A percentile compares a stretch with the other conserved stretches of the same genome.
phyloP scores from a whole-genome alignment of 2,113 vertebrate genomes.

The Chaetodon auriga region DNA sequence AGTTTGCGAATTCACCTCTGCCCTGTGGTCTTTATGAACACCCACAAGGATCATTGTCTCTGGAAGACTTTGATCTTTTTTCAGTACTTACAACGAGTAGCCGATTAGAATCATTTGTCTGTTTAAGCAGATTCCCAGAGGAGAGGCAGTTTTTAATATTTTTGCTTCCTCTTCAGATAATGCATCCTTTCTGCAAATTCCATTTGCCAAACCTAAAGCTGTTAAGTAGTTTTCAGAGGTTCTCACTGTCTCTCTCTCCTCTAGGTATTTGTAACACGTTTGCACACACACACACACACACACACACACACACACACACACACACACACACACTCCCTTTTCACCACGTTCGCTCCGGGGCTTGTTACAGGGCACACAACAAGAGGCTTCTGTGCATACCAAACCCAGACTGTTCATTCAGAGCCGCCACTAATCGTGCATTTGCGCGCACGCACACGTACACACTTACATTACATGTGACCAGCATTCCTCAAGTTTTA shows the following conservation, averaged over 20 bases:
- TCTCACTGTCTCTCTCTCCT: constrained; percentile 29
- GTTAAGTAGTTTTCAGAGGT: constrained; percentile 30
- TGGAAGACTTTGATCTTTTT: constrained; percentile 33
- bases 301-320: neutral
- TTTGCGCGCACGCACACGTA: constrained; percentile 42
- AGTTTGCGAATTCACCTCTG: constrained; percentile 47
- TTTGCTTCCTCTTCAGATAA: constrained; percentile 20
- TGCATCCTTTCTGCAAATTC: constrained; percentile 13
- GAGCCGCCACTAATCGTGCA: constrained; percentile 53
- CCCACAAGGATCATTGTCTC: constrained; percentile 4
- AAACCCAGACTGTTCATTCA: constrained; percentile 64
- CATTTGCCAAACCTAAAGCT: constrained; percentile 38
- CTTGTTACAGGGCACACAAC: constrained; percentile 62
- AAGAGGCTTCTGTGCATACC: constrained; percentile 71
- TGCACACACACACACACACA: constrained; percentile 15
- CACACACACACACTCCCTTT: constrained; percentile 25
- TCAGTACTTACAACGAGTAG: constrained; percentile 11
- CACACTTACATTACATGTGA: constrained; percentile 65
- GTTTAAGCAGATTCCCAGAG: constrained; percentile 18
- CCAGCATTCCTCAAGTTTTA: constrained; percentile 64
- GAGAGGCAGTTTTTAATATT: neutral
- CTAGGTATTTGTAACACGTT: constrained; percentile 45
- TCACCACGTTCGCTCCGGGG: constrained; percentile 54
- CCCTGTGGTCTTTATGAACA: constrained; percentile 3
- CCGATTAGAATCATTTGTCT: constrained; percentile 27